These are phyloP conservation scores for Odontomachus brunneus DNA, from an alignment of 1,140 invertebrate genomes.

Conservation along the genomic window DNA sequence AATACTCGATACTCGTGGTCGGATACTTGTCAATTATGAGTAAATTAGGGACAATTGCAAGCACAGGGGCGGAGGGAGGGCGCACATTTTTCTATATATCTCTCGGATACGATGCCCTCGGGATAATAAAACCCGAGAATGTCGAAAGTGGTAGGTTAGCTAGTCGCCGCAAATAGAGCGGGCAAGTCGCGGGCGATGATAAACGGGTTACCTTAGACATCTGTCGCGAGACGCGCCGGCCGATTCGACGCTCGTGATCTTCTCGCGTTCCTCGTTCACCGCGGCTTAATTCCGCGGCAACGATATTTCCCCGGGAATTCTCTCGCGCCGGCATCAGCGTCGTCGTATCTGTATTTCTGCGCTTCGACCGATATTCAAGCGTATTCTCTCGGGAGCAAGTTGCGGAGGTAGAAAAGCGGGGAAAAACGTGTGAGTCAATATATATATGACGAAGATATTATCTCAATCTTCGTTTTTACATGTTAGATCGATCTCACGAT, in stretches of 20 bases:
- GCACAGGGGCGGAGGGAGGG: neutral
- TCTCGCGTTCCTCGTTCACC: too few species aligned
- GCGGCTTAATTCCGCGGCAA: too few species aligned
- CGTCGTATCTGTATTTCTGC: too few species aligned
- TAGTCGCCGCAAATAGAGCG: conserved; percentile 13
- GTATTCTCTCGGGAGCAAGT: too few species aligned
- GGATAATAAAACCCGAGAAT: conserved; percentile 20
- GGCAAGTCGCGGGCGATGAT: neutral
- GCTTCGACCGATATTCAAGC: too few species aligned
- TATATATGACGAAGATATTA: too few species aligned
- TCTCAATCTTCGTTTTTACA: too few species aligned
- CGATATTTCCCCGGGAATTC: too few species aligned
- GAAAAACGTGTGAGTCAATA: too few species aligned
- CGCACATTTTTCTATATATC: neutral
- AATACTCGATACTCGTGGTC: conserved; percentile 39
- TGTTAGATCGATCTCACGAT: neutral
- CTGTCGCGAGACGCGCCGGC: neutral
- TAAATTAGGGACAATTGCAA: conserved; percentile 47
- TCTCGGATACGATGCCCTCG: neutral
- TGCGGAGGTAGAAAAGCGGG: too few species aligned
- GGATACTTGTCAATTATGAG: conserved; percentile 17
- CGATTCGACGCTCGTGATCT: too few species aligned
- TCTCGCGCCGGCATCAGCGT: too few species aligned
- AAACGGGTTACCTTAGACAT: conserved; percentile 12
- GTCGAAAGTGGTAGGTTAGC: conserved; percentile 13